Evolutionary conservation across 2,113 vertebrate species (phyloP).

Genomic region (Alectura lathami): DNA sequence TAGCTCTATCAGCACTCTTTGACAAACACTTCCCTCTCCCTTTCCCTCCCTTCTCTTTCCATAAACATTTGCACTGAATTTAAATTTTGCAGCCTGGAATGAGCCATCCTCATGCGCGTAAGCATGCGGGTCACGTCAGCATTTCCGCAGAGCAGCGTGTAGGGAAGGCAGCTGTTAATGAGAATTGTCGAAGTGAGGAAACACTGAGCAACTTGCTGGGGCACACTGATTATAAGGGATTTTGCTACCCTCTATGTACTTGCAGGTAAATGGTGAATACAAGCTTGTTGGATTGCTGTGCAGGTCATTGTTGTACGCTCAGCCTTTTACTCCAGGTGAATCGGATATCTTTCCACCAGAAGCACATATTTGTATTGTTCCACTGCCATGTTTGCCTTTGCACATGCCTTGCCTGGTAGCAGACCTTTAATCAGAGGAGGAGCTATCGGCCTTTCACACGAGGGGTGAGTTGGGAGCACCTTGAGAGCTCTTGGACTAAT

Average conservation of each 20-base stretch:
- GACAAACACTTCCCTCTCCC: background rate
- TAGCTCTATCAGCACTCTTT: background rate
- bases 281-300: conserved; percentile 17
- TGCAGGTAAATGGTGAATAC: background rate
- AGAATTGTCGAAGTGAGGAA: conserved; percentile 48
- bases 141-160: background rate
- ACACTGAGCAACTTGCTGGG: conserved; percentile 42
- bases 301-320: background rate
- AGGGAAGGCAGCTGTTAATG: conserved; percentile 38
- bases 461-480: background rate
- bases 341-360: background rate
- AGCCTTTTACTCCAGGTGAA: background rate
- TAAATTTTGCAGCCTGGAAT: background rate
- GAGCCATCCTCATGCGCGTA: background rate
- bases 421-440: background rate
- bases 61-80: rapidly evolving
- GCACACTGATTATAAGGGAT: conserved; percentile 2
- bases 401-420: rapidly evolving
- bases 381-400: background rate
- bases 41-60: background rate
- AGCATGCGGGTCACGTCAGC: conserved; percentile 7
- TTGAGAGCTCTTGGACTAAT: background rate
- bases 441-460: background rate
- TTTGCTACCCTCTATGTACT: background rate
- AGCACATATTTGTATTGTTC: background rate